These are phyloP conservation scores for Halictus ligatus DNA, from an alignment of 2,888 invertebrate species.

Conservation along the genomic window DNA sequence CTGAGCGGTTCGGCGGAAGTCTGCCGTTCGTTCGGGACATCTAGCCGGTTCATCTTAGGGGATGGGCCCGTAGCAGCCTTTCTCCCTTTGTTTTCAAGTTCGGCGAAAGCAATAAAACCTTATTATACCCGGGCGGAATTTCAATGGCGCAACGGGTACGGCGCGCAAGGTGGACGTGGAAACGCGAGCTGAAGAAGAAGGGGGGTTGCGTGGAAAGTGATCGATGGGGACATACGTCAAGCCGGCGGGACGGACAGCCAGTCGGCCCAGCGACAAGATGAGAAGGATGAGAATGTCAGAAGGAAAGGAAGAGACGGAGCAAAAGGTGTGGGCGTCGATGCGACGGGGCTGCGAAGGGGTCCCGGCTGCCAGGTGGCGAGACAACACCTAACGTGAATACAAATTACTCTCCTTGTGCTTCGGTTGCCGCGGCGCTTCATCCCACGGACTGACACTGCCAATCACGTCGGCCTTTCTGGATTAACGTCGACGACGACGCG, in stretches of 20 bases:
- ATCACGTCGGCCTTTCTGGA: constrained; percentile 73
- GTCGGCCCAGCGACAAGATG: constrained; percentile 65
- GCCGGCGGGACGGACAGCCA: constrained; percentile 71
- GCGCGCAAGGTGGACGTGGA: constrained; percentile 69
- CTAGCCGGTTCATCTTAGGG: constrained; percentile 10
- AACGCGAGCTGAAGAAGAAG: constrained; percentile 60
- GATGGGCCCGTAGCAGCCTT: constrained; percentile 43
- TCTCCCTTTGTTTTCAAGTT: constrained; percentile 65
- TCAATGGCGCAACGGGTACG: constrained; percentile 71
- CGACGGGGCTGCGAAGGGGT: constrained; percentile 35
- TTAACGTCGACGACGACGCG: constrained; percentile 66
- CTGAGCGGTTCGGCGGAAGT: constrained; percentile 35
- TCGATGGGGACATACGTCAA: constrained; percentile 81
- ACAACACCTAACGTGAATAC: constrained; percentile 80
- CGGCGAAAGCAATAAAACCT: constrained; percentile 76
- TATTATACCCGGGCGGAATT: constrained; percentile 76
- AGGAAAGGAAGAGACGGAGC: constrained; percentile 55
- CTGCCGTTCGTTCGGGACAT: constrained; percentile 18
- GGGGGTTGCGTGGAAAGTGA: constrained; percentile 73
- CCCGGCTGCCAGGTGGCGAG: constrained; percentile 77
- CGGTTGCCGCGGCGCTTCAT: constrained; percentile 70
- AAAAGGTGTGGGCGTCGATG: constrained; percentile 50
- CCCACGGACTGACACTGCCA: constrained; percentile 72
- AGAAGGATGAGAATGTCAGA: constrained; percentile 67
- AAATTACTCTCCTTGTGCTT: constrained; percentile 75